Base-by-base conservation (phyloP, 2,888 invertebrate species). In the Ornithoptera priamus region DNA sequence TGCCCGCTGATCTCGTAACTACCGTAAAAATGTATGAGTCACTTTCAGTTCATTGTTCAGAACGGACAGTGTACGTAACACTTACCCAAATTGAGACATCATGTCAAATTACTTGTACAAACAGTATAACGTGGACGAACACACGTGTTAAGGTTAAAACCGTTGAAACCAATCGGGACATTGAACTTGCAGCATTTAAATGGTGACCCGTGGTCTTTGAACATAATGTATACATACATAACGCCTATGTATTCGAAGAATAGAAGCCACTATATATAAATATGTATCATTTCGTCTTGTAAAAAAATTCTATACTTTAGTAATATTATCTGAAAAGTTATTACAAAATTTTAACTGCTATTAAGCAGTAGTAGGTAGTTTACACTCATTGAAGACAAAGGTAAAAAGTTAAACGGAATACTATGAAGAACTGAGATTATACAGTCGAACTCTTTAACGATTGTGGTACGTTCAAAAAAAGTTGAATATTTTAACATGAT, bases 31-130 rank as follows among this genome's bases (percentile, higher is more conserved):
- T 63, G 46, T 68, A 72, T 89, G 90, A 91, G 80, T 90, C 89
- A 90, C 81, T 86, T 87, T 87, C 85, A 88, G 88, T 86, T 85
- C 89, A 86, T 81, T 83, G 86, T 89, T 87, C 85, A 85, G 80
- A 77, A 80, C 63, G 59, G 60, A 79, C 78, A 76, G 77, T 77
- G 75, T 77, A 76, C 80, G 87, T 89, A 88, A 89, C 90, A 89
- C 86, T 89, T 87, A 87, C 85, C 88, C 79, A 87, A 89, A 89
- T 90, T 83, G 81, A 87, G 82, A 87, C 87, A 85, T 89, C 85
- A 87, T 81, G 75, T 81, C 83, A 83, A 87, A 89, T 87, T 85
- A 81, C 73, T 85, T 82, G 79, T 81, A 83, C 87, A 88, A 87
- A 90, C 85, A 85, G 82, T 76, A 75, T 73, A 75, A 75, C 76